Base-by-base conservation (phyloP, 2,888 invertebrate genomes). In the Anagyrus pseudococci region DNA sequence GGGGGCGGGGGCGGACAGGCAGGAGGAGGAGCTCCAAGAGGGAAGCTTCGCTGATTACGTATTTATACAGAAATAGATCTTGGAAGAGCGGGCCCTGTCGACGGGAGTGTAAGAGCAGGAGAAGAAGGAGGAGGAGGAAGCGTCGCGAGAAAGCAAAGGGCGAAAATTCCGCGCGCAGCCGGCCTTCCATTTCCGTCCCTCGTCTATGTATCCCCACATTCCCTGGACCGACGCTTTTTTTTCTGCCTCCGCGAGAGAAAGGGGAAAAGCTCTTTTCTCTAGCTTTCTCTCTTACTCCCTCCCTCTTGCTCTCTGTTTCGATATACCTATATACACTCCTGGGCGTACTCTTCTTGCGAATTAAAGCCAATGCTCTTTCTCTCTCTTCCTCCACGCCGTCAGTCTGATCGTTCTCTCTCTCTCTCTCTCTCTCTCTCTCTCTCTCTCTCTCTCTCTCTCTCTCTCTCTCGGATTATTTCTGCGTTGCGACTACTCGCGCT, bases 11-110 rank as follows among this genome's bases (percentile, higher is more conserved):
- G 46, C 20, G n/a, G 23, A 47, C 25, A 25, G 47, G 40, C 20
- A 43, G 22, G 29, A n/a, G 22, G 10, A n/a, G 41, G 52, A 4
- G 26, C 23, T 4, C 17, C 13, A 40, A 37, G 29, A 41, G 37
- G 17, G 40, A 2, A 49, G 48, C 53, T 55, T 10, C 29, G 55
- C 64, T 66, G 61, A 68, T 63, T 66, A 68, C 64, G 64, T 66
- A 68, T 63, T 66, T 66, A 61, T 63, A 64, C 57, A 29, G 64
- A 64, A 66, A 66, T 62, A 62, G 62, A 62, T 66, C 62, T 59
- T 33, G 53, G 57, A 60, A 58, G 55, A 10, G 10, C 29, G 29
- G 10, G 29, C 50, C 46, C 26, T 61, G 41, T 37, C 37, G 56
- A 46, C 20, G 40, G 19, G n/a, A 22, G 64, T n/a, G 53, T 40